Base-by-base conservation (phyloP, 30 jellyfish, hydroid and myxozoan species). In the Catostylus mosaicus region DNA sequence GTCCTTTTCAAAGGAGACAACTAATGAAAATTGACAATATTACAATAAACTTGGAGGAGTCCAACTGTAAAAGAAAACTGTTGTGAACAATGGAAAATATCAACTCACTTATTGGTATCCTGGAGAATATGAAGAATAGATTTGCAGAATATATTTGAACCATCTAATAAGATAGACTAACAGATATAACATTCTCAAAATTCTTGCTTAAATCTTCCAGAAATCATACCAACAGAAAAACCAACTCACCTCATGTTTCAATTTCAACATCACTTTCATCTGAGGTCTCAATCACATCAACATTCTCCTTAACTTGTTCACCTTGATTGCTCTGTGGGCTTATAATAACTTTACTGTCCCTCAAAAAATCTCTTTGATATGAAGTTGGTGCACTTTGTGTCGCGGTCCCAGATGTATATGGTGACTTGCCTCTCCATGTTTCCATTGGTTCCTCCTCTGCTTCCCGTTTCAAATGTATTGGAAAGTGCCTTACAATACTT, bases 201-300 rank as follows among this genome's bases (percentile, higher is more conserved):
- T n/a, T n/a, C n/a, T n/a, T n/a, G n/a, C n/a, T 40, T 40, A 50
- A 50, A 50, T 18, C 24, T 50, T 5, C 14, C 18, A 50, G 24
- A 50, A n/a, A n/a, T n/a, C n/a, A n/a, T n/a, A n/a, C n/a, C n/a
- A n/a, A n/a, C n/a, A n/a, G n/a, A n/a, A n/a, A n/a, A n/a, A n/a
- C n/a, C 10, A 56, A 20, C 71, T 62, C 64, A 85, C 84, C 86
- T 85, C 72, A 87, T 23, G 85, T 70, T 70, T 88, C 96, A 40
- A 88, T 80, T 78, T 88, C 96, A 56, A 88, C 85, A 51, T 88
- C 96, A 73, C 96, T 88, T 9, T 88, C 92, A 47, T 88, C 96
- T 3, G 91, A 78, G 11, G 86, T 88, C 76, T 88, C 96, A 31
- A 68, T 37, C 16, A 40, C 78, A 40, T 88, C 89, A 72, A 63